A percentile compares a stretch with the other conserved stretches of the same genome.
phyloP scores from a whole-genome alignment of 1,140 invertebrate genomes.

The Hormaphis cornu region DNA sequence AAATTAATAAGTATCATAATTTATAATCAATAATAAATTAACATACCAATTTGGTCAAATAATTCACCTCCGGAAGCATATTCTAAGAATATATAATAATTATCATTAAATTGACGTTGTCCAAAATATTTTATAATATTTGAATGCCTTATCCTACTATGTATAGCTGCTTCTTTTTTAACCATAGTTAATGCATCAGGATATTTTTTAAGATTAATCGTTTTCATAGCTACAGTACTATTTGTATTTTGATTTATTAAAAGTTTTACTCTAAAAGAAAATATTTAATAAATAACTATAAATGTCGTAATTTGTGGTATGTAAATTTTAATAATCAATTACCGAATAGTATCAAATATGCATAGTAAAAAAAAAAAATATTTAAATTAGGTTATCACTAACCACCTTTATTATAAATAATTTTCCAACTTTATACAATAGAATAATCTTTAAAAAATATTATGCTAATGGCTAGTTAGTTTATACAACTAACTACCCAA shows the following conservation, averaged over 20 bases:
- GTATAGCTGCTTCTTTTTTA: constrained; percentile 74
- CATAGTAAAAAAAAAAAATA: too few relatives aligned
- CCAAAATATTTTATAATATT: constrained; percentile 85
- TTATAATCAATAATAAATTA: not conserved
- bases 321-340: too few relatives aligned
- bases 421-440: too few relatives aligned
- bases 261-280: constrained; percentile 71
- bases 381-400: too few relatives aligned
- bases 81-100: constrained; percentile 91
- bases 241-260: constrained; percentile 72
- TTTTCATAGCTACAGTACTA: constrained; percentile 88
- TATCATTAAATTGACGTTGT: constrained; percentile 60
- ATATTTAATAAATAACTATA: too few relatives aligned
- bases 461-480: too few relatives aligned
- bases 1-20: not conserved
- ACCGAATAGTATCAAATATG: too few relatives aligned
- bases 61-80: constrained; percentile 94
- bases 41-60: constrained; percentile 87
- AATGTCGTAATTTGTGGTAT: too few relatives aligned
- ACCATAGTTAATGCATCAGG: constrained; percentile 58
- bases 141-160: constrained; percentile 71
- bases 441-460: too few relatives aligned
- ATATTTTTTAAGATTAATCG: constrained; percentile 66
- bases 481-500: too few relatives aligned
- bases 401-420: too few relatives aligned